These are phyloP conservation scores for Teleogryllus oceanicus DNA, from an alignment of 2,888 invertebrate species.

Conservation along the genomic window DNA sequence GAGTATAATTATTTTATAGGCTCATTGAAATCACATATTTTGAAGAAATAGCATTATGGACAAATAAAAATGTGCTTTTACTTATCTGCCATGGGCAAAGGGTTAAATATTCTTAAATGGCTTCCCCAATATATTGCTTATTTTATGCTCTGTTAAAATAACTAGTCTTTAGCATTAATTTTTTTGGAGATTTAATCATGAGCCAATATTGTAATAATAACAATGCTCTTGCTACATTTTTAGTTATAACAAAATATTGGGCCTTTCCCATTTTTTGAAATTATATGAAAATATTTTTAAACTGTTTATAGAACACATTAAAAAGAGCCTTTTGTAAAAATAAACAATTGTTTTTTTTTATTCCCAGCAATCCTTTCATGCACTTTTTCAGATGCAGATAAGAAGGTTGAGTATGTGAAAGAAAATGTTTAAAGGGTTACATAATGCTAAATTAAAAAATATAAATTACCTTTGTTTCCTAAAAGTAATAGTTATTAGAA, in stretches of 20 bases:
- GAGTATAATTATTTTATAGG: too few species aligned
- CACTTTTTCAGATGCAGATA: too few species aligned
- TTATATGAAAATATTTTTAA: slow-evolving; percentile 22
- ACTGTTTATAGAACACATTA: slow-evolving; percentile 35
- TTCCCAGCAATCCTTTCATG: too few species aligned
- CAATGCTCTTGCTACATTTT: slow-evolving; percentile 22
- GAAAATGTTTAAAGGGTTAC: too few species aligned
- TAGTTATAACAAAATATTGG: slow-evolving; percentile 24
- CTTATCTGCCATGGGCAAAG: slow-evolving; percentile 33
- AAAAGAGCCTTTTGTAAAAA: slow-evolving; percentile 35
- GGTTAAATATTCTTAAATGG: slow-evolving; percentile 34
- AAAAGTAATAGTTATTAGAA: too few species aligned
- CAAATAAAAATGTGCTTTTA: not conserved
- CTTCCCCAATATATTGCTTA: slow-evolving; percentile 34
- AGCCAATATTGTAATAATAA: slow-evolving; percentile 28
- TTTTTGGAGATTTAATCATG: slow-evolving; percentile 25
- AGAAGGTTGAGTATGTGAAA: too few species aligned
- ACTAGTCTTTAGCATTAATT: slow-evolving; percentile 36
- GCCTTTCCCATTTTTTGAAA: slow-evolving; percentile 24
- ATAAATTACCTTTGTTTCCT: too few species aligned
- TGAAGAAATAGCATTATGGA: too few species aligned
- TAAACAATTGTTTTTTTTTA: slow-evolving; percentile 20
- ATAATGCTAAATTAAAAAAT: too few species aligned
- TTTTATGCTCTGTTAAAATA: slow-evolving; percentile 34
- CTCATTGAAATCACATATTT: too few species aligned